Evolutionary conservation across 2,888 invertebrate genomes (phyloP).

Genomic region (Drosophila prolongata): DNA sequence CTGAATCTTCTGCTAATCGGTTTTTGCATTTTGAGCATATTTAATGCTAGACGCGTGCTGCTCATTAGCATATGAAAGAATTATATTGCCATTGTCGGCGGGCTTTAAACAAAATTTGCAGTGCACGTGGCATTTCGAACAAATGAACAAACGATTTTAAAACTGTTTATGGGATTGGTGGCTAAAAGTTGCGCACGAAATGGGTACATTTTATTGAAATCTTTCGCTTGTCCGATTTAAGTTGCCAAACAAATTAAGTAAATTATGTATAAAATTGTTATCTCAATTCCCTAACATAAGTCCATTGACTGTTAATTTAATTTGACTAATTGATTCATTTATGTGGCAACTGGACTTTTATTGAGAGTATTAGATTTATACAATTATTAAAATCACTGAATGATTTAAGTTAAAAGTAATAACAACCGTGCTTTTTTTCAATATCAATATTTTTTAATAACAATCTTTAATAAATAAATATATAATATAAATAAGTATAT

Average conservation of each 20-base stretch:
- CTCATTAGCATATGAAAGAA: slow-evolving; percentile 74
- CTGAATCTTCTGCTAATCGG: slow-evolving; percentile 61
- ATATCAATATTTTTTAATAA: too few species aligned
- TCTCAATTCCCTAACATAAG: neutral
- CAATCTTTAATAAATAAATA: too few species aligned
- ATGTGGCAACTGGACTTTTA: too few species aligned
- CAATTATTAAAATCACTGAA: neutral
- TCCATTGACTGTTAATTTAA: neutral
- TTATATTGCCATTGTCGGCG: slow-evolving; percentile 30
- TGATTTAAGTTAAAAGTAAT: neutral
- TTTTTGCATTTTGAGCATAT: slow-evolving; percentile 67
- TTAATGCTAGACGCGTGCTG: slow-evolving; percentile 78
- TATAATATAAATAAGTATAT: too few species aligned
- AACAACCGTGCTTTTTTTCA: too few species aligned
- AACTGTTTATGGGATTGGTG: slow-evolving; percentile 20
- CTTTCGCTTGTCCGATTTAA: neutral
- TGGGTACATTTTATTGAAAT: neutral
- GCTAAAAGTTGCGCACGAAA: neutral
- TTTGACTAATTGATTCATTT: slow-evolving; percentile 6
- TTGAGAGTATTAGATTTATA: neutral
- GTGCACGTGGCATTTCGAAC: slow-evolving; percentile 22
- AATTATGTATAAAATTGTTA: slow-evolving; percentile 3
- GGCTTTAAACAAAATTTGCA: slow-evolving; percentile 4
- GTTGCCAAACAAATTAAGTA: slow-evolving; percentile 12
- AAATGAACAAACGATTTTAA: slow-evolving; percentile 3